Base-by-base conservation (phyloP, 2,797 vertebrate species). In the Tiaroga cobitis region DNA sequence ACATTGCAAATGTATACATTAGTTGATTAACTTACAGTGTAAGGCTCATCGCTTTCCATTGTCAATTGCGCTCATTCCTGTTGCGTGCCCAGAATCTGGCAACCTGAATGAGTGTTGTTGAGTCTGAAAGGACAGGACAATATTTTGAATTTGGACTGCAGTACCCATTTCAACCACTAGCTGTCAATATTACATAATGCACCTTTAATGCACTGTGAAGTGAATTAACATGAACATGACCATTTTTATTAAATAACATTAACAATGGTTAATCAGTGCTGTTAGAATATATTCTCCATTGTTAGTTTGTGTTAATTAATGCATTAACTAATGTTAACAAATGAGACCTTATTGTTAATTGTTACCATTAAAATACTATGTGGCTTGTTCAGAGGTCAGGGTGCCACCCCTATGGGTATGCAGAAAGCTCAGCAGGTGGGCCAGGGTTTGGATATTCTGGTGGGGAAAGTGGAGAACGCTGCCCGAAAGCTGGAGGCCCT, bases 401-500 rank as follows among this genome's bases (percentile, higher is more conserved):
- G 96, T 69, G 89, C 93, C 10, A 95, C 94, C 0, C 95, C 96
- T 0, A 87, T 95, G 86, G 95, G 95, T 8, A 95, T 96, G 95
- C 96, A 97, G 93, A 97, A 96, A 85, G 95, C 96, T 0, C 96
- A 96, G 91, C 98, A 99, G 92, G 97, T 99, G 83, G 96, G 96
- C 1, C 98, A 99, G 92, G 98, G 98, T 7, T 92, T 99, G 87
- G 98, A 99, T 84, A 92, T 99, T 92, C 95, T 99, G 86, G 97
- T 97, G 51, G 96, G 97, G 1, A 99, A 98, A 92, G 98, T 99
- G 93, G 97, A 98, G 90, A 95, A 95, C 1, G 97, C 98, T 75
- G 96, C 97, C 37, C 97, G 96, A 61, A 97, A 97, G 87, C 86
- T 99, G 92, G 98, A 99, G 93, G 97, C 97, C 87, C 95, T 99